Conservation (phyloP, 2,113 vertebrate species). For the Ammodytes dubius region DNA sequence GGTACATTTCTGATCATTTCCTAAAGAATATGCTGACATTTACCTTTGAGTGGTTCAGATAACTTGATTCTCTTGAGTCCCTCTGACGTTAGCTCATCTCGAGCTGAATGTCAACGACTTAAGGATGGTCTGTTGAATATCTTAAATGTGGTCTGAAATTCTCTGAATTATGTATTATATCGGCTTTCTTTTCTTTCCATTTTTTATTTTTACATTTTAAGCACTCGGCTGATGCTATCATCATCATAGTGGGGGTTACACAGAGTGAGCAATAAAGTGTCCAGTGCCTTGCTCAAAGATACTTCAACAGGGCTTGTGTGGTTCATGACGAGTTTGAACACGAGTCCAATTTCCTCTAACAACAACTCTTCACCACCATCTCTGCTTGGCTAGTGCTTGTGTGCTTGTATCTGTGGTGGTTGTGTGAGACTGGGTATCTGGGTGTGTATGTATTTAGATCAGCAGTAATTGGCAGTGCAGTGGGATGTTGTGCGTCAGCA, state of each 20-base stretch:
- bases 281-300: conserved; percentile 4
- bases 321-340: conserved; percentile 23
- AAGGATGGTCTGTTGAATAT: conserved; percentile 54
- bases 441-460: conserved; percentile 22
- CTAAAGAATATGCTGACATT: conserved; percentile 67
- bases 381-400: conserved; percentile 19
- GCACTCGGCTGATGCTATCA: conserved; percentile 4
- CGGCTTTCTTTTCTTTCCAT: conserved; percentile 16
- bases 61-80: conserved; percentile 56
- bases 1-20: conserved; percentile 54
- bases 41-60: conserved; percentile 60
- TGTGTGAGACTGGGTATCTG: conserved; percentile 9
- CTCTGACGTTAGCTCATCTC: conserved; percentile 67
- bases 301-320: not conserved
- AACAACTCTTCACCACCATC: conserved; percentile 13
- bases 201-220: conserved; percentile 40
- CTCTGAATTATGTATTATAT: conserved; percentile 56
- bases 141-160: conserved; percentile 43
- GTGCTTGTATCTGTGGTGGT: conserved; percentile 20
- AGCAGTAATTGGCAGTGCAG: conserved; percentile 39
- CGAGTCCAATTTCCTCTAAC: conserved; percentile 25
- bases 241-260: conserved; percentile 2
- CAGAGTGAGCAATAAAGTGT: not conserved
- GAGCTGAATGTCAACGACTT: conserved; percentile 70
- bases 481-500: conserved; percentile 61